Base-by-base conservation (phyloP, 2,113 vertebrate species). In the Deroptyus accipitrinus region DNA sequence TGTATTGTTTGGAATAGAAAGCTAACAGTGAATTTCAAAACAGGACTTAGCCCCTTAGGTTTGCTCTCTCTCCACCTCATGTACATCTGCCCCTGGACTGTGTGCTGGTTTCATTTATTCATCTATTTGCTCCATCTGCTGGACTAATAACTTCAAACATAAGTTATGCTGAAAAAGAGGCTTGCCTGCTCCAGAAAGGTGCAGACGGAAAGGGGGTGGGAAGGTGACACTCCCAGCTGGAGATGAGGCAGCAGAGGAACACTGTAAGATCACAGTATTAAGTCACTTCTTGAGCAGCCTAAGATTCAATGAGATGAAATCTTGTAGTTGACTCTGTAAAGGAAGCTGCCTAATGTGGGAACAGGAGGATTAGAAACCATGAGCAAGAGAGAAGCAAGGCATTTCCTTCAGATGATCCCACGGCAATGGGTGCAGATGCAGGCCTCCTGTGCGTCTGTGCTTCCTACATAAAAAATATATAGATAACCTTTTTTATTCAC, bases 51-150 rank as follows among this genome's bases (percentile, higher is more conserved):
- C 39, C 37, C 23, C 33, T 30, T 22, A 11, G n/a, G 18, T 73
- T 94, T 4, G 1, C 31, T 68, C 55, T 84, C 66, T 57, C 52
- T 73, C 59, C 66, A 84, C 4, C 18, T 70, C 37, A 39, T 8
- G 39, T 1, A 11, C 62, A 30, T 35, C 49, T 42, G 44, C 22
- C 41, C 67, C 59, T 27, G 19, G n/a, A 28, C 61, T 15, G 5
- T 0, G 0, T 17, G 27, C 64, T 83, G 76, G 46, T 59, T 83
- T 75, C 78, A 8, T 80, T 94, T 73, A 62, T 30, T 79, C 95
- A 82, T 81, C 88, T 67, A 94, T 95, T 96, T 96, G 96, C 95
- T 97, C 96, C 96, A 97, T 77, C 96, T 96, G 83, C 91, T 97
- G 96, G 96, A 94, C 81, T 89, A 79, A 82, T 12, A 41, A 57